Percentiles rank a stretch among this genome's conserved stretches.
phyloP scores from a whole-genome alignment of 2,113 vertebrate genomes.

The Perca fluviatilis region DNA sequence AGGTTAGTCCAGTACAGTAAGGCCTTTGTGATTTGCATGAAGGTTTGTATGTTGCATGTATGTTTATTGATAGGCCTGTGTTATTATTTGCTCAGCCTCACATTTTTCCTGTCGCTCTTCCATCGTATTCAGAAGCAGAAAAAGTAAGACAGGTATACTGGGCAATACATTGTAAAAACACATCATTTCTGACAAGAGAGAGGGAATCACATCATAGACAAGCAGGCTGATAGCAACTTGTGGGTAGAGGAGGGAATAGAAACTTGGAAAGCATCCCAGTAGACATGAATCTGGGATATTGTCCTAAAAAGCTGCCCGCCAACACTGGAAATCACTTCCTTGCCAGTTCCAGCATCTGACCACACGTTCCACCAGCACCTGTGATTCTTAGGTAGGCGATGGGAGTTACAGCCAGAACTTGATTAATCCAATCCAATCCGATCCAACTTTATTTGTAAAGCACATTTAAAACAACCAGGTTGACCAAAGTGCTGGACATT shows the following conservation, averaged over 20 bases:
- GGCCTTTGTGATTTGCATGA: neutral
- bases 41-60: too few species aligned
- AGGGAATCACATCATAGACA: too few species aligned
- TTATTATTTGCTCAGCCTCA: too few species aligned
- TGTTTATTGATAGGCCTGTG: too few species aligned
- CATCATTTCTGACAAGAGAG: neutral
- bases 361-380: conserved; percentile 5
- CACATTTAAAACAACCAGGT: too few species aligned
- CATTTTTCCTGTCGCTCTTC: too few species aligned
- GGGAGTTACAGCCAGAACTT: neutral
- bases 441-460: too few species aligned
- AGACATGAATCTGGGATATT: neutral
- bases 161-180: neutral
- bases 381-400: neutral
- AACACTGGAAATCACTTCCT: conserved; percentile 5
- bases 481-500: too few species aligned
- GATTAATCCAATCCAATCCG: too few species aligned
- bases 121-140: too few species aligned
- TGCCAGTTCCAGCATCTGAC: neutral
- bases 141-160: neutral
- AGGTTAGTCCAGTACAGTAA: neutral
- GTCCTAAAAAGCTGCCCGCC: conserved; percentile 18
- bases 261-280: neutral
- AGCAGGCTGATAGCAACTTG: conserved; percentile 19
- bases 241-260: conserved; percentile 1